Base-by-base conservation (phyloP, 1,140 invertebrate species). In the Drosophila teissieri region DNA sequence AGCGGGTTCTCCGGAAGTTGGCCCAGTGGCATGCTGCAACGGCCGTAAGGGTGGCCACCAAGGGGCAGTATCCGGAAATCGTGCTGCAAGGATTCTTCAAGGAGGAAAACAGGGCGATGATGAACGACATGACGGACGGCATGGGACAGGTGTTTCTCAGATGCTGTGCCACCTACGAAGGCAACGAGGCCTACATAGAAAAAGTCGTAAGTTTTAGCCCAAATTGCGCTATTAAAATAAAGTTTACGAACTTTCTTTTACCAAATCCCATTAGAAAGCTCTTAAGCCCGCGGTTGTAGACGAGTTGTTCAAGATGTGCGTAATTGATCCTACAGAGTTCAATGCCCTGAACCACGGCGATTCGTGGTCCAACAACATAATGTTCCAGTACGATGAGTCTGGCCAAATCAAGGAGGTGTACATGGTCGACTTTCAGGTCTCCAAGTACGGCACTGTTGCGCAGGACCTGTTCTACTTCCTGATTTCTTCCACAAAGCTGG, bases 261-360 rank as follows among this genome's bases (percentile, higher is more conserved):
- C 12, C 6, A 36, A 22, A 84, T 56, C 37, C 24, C 15, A 2
- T 17, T 34, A 86, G 80, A 69, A 54, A 67, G 27, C 61, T 0
- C 7, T 90, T 0, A 34, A 72, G 11, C 58, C 61, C 0, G 19
- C 45, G 12, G 0, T 72, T 6, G 49, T 56, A 0, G 83, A 88
- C 34, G 53, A 70, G 39, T 8, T 82, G 7, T 73, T 78, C 7
- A 69, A 74, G 37, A 27, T 61, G 8, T 39, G 36, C 2, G 67
- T 80, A 4, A 1, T 60, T 0, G 78, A 94, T 39, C 65, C 91
- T 0, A 92, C 93, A 12, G 93, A 93, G 12, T 95, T 95, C 62
- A 93, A 94, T 69, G 94, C 94, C 1, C 81, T 95, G 5, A 94
- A 94, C 75, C 95, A 95, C 57, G 95, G 95, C 10, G 95, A 95